Conservation (phyloP, 1,140 invertebrate species). For the Melanaphis sacchari region DNA sequence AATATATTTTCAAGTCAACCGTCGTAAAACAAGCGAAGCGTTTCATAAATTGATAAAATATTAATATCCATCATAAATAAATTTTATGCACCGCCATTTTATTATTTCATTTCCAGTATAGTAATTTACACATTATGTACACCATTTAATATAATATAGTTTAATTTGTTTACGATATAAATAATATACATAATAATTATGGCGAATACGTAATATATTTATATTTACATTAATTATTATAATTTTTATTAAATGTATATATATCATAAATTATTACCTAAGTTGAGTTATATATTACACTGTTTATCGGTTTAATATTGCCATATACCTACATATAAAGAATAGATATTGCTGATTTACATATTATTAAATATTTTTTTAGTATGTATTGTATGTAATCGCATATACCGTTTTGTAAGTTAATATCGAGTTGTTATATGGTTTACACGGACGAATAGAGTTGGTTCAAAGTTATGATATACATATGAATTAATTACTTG, state of each 20-base stretch:
- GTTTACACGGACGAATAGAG: neutral
- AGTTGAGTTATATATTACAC: neutral
- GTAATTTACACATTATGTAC: neutral
- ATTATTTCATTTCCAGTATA: neutral
- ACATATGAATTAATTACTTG: neutral
- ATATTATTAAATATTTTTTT: neutral
- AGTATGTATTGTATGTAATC: too few species aligned
- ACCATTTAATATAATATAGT: neutral
- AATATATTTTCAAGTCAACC: neutral
- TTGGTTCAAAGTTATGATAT: neutral
- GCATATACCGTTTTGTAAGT: neutral
- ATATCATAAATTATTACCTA: neutral
- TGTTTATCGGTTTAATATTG: neutral
- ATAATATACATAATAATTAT: neutral
- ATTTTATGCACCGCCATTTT: neutral
- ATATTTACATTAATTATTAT: neutral
- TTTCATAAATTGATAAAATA: neutral
- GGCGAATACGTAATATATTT: neutral
- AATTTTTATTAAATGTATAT: neutral
- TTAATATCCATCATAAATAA: neutral
- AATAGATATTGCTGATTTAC: neutral
- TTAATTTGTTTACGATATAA: neutral
- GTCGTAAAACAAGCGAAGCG: neutral
- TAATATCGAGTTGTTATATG: neutral
- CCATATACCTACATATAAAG: neutral